Base-by-base conservation (phyloP, 1,140 invertebrate genomes). In the Anoplolepis gracilipes region DNA sequence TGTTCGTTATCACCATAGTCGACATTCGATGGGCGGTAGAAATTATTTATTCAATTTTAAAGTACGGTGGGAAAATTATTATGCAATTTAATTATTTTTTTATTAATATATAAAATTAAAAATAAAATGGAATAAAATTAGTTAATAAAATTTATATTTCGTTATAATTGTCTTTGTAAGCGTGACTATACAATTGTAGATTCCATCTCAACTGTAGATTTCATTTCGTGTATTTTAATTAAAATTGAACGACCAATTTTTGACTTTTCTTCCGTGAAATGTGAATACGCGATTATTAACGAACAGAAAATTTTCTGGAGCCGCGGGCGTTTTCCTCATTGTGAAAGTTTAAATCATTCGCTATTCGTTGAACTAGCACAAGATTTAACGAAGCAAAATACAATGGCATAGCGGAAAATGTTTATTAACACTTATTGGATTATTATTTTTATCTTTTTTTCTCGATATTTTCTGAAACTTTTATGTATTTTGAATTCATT, bases 331-430 rank as follows among this genome's bases (percentile, higher is more conserved):
- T 70, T 33, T 11, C 36, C 25, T 36, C 67, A 73, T 82, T 72
- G n/a, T n/a, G 67, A 59, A 73, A 82, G 78, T 82, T 82, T 42
- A 13, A 72, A 73, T 82, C 36, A 73, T 70, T 73, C 64, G 22
- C 46, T 46, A 69, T 79, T 79, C 36, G 28, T 79, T n/a, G 39
- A 72, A 73, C 67, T 59, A 42, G 7, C 13, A 73, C 13, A 59
- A 73, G 73, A 53, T 67, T 82, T 82, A 82, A 82, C 73, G 36
- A 82, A 82, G 53, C 36, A n/a, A 42, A 36, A 33, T 59, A 59
- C 53, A 82, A 82, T 81, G 49, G 33, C 30, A 39, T 57, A 59
- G 36, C 36, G 67, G 25, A 39, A 73, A 82, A 70, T 82, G 36
- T 73, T 19, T 73, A 82, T 72, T 82, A 82, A 73, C 53, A 82